phyloP scores from a whole-genome alignment of 1,140 invertebrate species.

The Heliconius melpomene region DNA sequence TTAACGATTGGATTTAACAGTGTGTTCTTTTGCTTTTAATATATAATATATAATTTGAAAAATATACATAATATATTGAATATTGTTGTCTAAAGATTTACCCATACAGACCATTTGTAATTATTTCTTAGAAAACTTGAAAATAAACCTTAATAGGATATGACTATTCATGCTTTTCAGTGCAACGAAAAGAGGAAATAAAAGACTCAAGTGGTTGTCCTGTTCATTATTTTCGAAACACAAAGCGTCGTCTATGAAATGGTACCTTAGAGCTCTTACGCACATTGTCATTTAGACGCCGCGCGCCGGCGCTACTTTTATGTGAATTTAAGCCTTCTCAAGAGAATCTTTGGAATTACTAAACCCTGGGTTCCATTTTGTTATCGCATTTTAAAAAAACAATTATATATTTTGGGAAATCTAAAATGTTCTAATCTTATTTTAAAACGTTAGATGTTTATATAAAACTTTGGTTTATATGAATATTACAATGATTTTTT shows the following conservation, averaged over 20 bases:
- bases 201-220: constrained; percentile 60
- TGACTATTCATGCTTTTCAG: constrained; percentile 51
- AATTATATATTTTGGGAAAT: neutral
- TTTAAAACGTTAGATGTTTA: too few relatives aligned
- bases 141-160: constrained; percentile 58
- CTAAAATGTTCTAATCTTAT: neutral
- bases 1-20: neutral
- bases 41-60: too few relatives aligned
- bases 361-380: neutral
- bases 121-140: constrained; percentile 49
- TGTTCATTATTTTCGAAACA: constrained; percentile 63
- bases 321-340: constrained; percentile 33
- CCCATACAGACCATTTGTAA: neutral
- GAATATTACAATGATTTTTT: too few relatives aligned
- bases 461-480: too few relatives aligned
- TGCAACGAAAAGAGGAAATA: constrained; percentile 60
- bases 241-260: constrained; percentile 57
- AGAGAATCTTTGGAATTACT: constrained; percentile 10
- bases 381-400: neutral
- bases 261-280: constrained; percentile 43
- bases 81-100: neutral
- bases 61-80: too few relatives aligned
- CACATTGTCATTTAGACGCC: constrained; percentile 62
- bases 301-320: constrained; percentile 67
- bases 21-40: too few relatives aligned